Evolutionary conservation across 1,140 invertebrate genomes (phyloP).

Genomic region (Bombus consobrinus): DNA sequence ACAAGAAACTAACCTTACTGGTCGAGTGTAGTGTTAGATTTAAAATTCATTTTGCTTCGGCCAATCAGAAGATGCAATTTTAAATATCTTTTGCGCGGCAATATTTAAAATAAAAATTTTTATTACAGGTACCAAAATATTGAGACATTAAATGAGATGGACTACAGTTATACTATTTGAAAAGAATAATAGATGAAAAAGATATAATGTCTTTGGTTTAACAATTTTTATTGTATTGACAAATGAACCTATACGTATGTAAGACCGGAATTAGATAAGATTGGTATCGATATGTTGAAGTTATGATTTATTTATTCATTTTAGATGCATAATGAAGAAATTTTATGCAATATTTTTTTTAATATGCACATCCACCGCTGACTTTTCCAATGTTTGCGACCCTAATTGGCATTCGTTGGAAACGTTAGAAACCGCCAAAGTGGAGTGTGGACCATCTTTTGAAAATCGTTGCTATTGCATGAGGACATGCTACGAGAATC

Average conservation of each 20-base stretch:
- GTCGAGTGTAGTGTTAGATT: background rate
- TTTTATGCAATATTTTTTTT: conserved; percentile 47
- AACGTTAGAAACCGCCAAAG: conserved; percentile 59
- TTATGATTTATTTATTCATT: background rate
- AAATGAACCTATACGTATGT: conserved; percentile 28
- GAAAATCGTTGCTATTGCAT: conserved; percentile 84
- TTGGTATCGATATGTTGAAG: background rate
- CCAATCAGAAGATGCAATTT: conserved; percentile 2
- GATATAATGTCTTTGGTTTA: background rate
- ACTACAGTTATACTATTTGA: background rate
- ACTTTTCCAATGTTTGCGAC: conserved; percentile 65
- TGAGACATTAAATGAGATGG: background rate
- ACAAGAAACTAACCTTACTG: background rate
- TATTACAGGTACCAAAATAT: background rate
- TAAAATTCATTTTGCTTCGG: background rate
- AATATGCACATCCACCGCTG: conserved; percentile 44
- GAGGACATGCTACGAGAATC: conserved; percentile 82
- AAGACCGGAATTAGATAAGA: background rate
- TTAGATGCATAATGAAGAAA: conserved; percentile 61
- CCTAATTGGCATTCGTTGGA: conserved; percentile 76
- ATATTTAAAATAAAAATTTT: background rate
- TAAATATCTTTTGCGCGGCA: background rate
- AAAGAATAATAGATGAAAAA: background rate
- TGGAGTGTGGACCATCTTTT: conserved; percentile 82
- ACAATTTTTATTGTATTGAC: background rate